Conservation (phyloP, 2,113 vertebrate species). For the Oxyruncus cristatus region DNA sequence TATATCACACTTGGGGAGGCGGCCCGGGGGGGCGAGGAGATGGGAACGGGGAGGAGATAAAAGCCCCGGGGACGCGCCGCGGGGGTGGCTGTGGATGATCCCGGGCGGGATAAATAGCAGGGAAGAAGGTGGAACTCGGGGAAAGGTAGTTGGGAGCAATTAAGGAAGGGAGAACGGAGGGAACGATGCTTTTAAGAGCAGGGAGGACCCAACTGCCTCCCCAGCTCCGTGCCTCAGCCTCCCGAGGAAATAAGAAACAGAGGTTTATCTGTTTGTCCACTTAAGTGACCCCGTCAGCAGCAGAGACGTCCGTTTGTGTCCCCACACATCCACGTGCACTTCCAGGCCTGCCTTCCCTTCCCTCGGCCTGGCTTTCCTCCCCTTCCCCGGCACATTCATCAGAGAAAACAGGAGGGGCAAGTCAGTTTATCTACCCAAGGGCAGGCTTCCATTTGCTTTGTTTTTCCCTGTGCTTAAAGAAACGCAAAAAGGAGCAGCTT, state of each 20-base stretch:
- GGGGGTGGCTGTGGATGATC: background rate
- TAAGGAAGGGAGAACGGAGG: background rate
- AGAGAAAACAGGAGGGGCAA: background rate
- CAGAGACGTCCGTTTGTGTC: background rate
- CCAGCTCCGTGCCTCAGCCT: background rate
- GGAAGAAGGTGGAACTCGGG: background rate
- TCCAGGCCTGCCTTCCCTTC: background rate
- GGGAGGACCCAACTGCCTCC: background rate
- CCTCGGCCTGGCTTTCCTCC: background rate
- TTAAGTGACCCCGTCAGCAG: background rate
- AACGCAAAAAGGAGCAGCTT: background rate
- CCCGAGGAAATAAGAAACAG: background rate
- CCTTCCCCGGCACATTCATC: background rate
- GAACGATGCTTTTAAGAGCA: background rate
- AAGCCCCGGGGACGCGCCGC: background rate
- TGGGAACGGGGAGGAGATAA: slow-evolving; percentile 53
- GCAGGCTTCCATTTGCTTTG: background rate
- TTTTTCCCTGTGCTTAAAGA: background rate
- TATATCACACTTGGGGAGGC: slow-evolving; percentile 41
- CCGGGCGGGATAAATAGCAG: background rate
- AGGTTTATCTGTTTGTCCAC: background rate
- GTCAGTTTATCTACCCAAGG: background rate
- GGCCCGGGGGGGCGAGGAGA: no score
- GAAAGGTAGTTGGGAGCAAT: background rate
- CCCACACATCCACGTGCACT: background rate